Evolutionary conservation across 2,888 invertebrate species (phyloP), one percentile per base, ranked within the genome.

Genomic region (Cephus spinipes): DNA sequence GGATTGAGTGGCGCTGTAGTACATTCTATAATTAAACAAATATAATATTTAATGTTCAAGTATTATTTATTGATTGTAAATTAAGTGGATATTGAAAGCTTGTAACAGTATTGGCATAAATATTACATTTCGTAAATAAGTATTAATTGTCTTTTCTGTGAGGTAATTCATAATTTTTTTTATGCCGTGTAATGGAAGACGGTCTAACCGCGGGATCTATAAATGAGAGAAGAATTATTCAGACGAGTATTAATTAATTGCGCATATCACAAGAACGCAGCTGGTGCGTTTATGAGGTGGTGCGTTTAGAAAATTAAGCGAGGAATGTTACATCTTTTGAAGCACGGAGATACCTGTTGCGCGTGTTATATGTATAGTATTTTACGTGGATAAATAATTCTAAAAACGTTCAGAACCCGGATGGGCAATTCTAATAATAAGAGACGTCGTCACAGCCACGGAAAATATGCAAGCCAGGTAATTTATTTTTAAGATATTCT

Each of bases 371-470:
- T 35, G 12, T 35, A 23, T 23, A 55, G 40, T 4, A 15, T 23
- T 23, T 55, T 55, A 55, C 15, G 40, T 55, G 40, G 23, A 71
- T 71, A 71, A 71, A 9, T 11, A 32, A 71, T 71, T 31, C 31
- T 30, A 12, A 31, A 71, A 69, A 11, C 4, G 12, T 6, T 71
- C 3, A 15, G 31, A 11, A 30, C 33, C 33, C 83, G 88, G 87
- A 91, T 91, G 91, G 91, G 90, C 79, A 91, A 91, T 87, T 85
- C 86, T 71, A 87, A 85, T 77, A 82, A 82, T 73, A 91, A 89
- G 83, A 86, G 81, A 74, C 85, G 85, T 78, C 85, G 84, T 76
- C 85, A 86, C 75, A 77, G 83, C 74, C 87, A 85, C 78, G 83
- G 87, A 76, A 86, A 86, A 77, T 89, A 89, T 81, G 84, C 86